Evolutionary conservation across 2,797 vertebrate species (phyloP), one percentile per base, ranked within the genome.

Genomic region (Urosaurus nigricauda): DNA sequence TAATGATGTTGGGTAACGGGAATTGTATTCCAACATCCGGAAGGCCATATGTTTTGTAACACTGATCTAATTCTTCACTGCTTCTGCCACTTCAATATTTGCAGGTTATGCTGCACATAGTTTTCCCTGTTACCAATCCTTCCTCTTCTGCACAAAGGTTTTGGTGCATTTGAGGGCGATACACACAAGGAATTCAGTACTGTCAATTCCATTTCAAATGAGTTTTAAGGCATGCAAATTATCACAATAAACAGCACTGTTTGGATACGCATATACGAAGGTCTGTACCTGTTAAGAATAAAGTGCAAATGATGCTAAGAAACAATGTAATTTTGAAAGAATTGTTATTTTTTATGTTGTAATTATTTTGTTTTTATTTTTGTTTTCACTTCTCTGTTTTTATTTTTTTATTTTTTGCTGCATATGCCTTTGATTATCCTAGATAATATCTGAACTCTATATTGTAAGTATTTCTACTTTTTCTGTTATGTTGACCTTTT

Each of bases 361-460:
- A 81, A 68, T 74, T 7, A 35, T 12, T 87, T 32, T 77, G 47
- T 40, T 51, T 51, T 51, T 51, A 7, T 51, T 51, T 88, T 87
- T 92, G 35, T 89, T 93, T 94, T 90, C 85, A 60, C 53, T 29
- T 89, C 37, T 92, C 58, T 93, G 85, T 86, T 63, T 93, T 88
- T 90, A 84, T 51, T 90, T 56, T 92, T 89, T 87, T 89, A 87
- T 86, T 56, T 91, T 93, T 94, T 94, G 32, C 79, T 92, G 35
- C 89, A 93, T 86, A 91, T 92, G 47, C 83, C 24, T 93, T 91
- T 94, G n/a, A 85, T 85, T 94, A 63, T 37, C 37, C 93, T 97
- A 98, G 97, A 96, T 97, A 95, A 96, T 98, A 94, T 97, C 96
- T 95, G 97, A 98, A 87, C 97, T 98, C 71, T 97, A 94, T 90